Percentiles rank a stretch among this genome's conserved stretches.
Conservation (phyloP, 2,888 invertebrate genomes). For the Mechanitis mazaeus region DNA sequence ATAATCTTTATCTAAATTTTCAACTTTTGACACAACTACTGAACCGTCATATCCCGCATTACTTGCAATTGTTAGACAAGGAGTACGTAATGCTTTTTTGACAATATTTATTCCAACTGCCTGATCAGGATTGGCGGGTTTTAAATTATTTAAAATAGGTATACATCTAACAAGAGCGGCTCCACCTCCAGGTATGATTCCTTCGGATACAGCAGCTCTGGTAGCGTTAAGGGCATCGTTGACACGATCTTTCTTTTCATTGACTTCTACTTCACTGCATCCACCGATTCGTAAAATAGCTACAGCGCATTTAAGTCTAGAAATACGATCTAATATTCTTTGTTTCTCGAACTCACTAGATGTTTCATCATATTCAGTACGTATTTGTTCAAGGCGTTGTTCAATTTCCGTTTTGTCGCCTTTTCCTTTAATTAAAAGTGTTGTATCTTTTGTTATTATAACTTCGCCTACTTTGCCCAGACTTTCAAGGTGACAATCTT, state of each 20-base stretch:
- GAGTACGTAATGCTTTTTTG: slow-evolving; percentile 88
- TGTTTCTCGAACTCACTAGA: slow-evolving; percentile 94
- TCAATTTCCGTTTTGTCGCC: slow-evolving; percentile 87
- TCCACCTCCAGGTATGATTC: slow-evolving; percentile 97
- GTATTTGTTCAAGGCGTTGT: slow-evolving; percentile 85
- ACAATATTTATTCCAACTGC: slow-evolving; percentile 87
- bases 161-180: slow-evolving; percentile 91
- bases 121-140: slow-evolving; percentile 85
- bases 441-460: slow-evolving; percentile 94
- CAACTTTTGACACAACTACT: slow-evolving; percentile 92
- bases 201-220: slow-evolving; percentile 95
- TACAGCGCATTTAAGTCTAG: slow-evolving; percentile 89
- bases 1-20: slow-evolving; percentile 81
- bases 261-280: slow-evolving; percentile 92
- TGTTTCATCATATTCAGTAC: slow-evolving; percentile 87
- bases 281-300: slow-evolving; percentile 89
- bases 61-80: slow-evolving; percentile 90
- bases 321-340: slow-evolving; percentile 91
- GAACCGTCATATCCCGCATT: slow-evolving; percentile 95
- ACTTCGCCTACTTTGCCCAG: slow-evolving; percentile 92
- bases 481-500: slow-evolving; percentile 88
- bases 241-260: slow-evolving; percentile 96
- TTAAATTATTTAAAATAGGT: slow-evolving; percentile 79
- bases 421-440: slow-evolving; percentile 80
- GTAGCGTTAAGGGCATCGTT: slow-evolving; percentile 97